Evolutionary conservation across 2,888 invertebrate genomes (phyloP), one percentile per base, ranked within the genome.

Genomic region (Pristionchus japonicus): DNA sequence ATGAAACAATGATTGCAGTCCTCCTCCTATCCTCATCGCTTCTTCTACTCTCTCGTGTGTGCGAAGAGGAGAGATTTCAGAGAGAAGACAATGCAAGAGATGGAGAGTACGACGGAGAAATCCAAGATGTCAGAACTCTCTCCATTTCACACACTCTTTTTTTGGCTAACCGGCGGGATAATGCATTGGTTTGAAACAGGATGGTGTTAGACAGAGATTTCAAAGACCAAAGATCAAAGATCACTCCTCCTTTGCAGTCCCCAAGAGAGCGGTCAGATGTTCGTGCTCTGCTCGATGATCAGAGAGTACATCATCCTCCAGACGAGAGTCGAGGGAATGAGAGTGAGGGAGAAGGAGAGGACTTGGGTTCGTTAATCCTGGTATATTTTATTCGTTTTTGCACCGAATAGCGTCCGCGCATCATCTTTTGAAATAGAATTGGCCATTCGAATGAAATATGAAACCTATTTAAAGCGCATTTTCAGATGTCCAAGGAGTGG

Each of bases 321-420:
- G 49, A 52, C 82, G 52, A 83, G 52, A 83, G 82, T 83, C n/a
- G 82, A 83, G 23, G 52, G 82, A 83, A 83, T 83, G 52, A 83
- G 20, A 83, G 52, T 52, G 64, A 85, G 61, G 43, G 85, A 85
- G 64, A 85, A 85, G 64, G 85, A 85, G 85, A 64, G 27, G 43
- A 47, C 20, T 2, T 85, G 85, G 85, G 85, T 85, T 43, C 9
- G 77, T 34, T 34, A 13, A 34, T 67, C 15, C 3, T 61, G 6
- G 7, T n/a, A 61, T 61, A 27, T 61, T 61, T 15, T 61, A 27
- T 61, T 37, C 43, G 43, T 11, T 43, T 43, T 11, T 43, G 43
- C n/a, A n/a, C n/a, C n/a, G n/a, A n/a, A n/a, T n/a, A 47, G 47
- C 47, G 6, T 47, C 13, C 47, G 13, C 6, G 9, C 47, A 47